Conservation (phyloP, 2,888 invertebrate species). For the Parochlus steinenii region DNA sequence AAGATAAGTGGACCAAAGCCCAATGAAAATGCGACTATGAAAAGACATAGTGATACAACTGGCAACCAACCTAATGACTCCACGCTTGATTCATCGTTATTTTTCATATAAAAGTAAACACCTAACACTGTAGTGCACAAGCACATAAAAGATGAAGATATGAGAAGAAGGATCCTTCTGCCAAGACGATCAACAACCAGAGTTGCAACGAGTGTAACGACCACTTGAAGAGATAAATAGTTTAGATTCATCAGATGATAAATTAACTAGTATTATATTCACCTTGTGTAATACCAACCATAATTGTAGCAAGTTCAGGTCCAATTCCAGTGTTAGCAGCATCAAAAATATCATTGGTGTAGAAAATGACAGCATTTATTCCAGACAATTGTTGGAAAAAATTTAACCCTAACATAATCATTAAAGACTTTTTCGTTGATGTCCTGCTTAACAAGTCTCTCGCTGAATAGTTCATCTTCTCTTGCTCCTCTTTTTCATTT, state of each 20-base stretch:
- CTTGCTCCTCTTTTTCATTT: constrained; percentile 34
- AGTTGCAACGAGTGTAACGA: constrained; percentile 47
- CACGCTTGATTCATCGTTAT: constrained; percentile 29
- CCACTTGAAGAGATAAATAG: too few relatives aligned
- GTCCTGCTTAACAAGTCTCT: constrained; percentile 38
- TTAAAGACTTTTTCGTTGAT: constrained; percentile 40
- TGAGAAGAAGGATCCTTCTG: constrained; percentile 53
- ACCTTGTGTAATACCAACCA: constrained; percentile 74
- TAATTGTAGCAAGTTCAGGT: constrained; percentile 47
- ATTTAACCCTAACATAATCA: constrained; percentile 57
- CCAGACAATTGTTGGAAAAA: constrained; percentile 67
- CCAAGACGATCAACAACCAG: constrained; percentile 67
- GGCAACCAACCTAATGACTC: constrained; percentile 54
- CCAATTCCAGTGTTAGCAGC: constrained; percentile 32
- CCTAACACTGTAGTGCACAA: constrained; percentile 53
- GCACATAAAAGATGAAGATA: constrained; percentile 54
- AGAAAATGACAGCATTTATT: constrained; percentile 59
- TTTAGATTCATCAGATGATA: too few relatives aligned
- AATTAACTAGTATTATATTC: too few relatives aligned
- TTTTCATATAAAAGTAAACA: constrained; percentile 42
- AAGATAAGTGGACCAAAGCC: constrained; percentile 80
- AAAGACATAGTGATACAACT: constrained; percentile 51
- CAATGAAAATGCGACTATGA: constrained; percentile 63
- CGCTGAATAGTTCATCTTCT: too few relatives aligned
- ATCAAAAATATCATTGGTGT: constrained; percentile 36